These are phyloP conservation scores for Dissostichus mawsoni DNA, from an alignment of 2,113 vertebrate genomes.

Conservation along the genomic window DNA sequence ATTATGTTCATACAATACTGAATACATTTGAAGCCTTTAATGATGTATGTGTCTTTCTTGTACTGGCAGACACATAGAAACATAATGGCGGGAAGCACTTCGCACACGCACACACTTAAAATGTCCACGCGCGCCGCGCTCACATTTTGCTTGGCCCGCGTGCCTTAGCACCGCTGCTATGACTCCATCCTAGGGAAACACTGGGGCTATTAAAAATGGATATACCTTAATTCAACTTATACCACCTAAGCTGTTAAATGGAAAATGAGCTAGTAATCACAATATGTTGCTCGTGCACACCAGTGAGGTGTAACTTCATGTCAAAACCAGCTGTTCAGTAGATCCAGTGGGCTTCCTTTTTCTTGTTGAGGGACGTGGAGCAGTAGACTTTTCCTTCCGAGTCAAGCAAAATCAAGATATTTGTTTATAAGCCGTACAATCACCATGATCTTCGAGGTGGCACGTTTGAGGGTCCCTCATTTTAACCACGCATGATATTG, in stretches of 20 bases:
- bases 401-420: not conserved
- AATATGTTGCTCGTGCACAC: not conserved
- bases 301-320: not conserved
- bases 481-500: constrained; percentile 2
- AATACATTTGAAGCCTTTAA: too few relatives aligned
- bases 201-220: not conserved
- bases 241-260: not conserved
- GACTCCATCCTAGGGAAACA: too few relatives aligned
- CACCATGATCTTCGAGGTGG: not conserved
- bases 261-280: not conserved
- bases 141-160: too few relatives aligned
- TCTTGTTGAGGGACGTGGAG: not conserved
- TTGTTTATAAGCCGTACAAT: not conserved
- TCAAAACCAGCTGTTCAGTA: not conserved
- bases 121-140: too few relatives aligned
- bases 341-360: not conserved
- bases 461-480: not conserved
- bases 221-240: not conserved
- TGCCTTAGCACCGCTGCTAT: too few relatives aligned
- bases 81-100: too few relatives aligned
- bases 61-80: too few relatives aligned
- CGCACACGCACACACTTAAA: too few relatives aligned
- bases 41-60: too few relatives aligned
- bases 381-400: not conserved
- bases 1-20: too few relatives aligned